These are phyloP conservation scores for Sigmodon hispidus DNA, from an alignment of 2,113 vertebrate genomes.

Conservation along the genomic window DNA sequence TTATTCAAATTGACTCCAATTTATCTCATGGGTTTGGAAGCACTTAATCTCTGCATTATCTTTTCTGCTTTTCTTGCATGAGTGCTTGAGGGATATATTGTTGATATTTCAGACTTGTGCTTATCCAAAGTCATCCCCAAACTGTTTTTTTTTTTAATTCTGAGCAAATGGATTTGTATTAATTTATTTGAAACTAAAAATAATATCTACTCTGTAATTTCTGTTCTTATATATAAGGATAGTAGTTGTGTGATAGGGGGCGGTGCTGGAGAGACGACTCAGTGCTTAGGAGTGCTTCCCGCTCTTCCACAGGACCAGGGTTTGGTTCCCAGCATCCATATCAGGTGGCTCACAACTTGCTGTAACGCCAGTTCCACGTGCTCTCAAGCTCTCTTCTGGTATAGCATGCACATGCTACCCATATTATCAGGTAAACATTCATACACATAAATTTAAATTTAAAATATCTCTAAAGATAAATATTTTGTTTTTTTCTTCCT, in stretches of 20 bases:
- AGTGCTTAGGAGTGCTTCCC: too few relatives aligned
- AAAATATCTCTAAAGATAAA: background rate
- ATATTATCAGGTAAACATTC: background rate
- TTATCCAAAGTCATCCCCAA: slow-evolving; percentile 31
- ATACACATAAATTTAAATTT: background rate
- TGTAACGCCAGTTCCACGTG: background rate
- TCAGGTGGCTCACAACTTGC: background rate
- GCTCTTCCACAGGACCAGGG: background rate
- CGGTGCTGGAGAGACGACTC: background rate
- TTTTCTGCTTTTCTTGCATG: background rate
- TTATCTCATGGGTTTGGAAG: slow-evolving; percentile 27
- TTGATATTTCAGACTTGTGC: slow-evolving; percentile 18
- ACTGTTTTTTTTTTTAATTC: background rate
- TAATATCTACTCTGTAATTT: background rate
- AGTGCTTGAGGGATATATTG: background rate
- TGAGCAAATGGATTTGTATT: background rate
- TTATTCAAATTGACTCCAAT: slow-evolving; percentile 31
- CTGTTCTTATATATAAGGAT: background rate
- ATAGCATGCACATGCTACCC: background rate
- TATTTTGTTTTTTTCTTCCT: background rate
- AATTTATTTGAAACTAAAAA: background rate
- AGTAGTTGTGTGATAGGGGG: background rate
- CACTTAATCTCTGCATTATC: background rate
- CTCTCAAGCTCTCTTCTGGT: background rate
- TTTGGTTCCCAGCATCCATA: background rate